Evolutionary conservation across 1,140 invertebrate species (phyloP).

Genomic region (Trachymyrmex cornetzi): DNA sequence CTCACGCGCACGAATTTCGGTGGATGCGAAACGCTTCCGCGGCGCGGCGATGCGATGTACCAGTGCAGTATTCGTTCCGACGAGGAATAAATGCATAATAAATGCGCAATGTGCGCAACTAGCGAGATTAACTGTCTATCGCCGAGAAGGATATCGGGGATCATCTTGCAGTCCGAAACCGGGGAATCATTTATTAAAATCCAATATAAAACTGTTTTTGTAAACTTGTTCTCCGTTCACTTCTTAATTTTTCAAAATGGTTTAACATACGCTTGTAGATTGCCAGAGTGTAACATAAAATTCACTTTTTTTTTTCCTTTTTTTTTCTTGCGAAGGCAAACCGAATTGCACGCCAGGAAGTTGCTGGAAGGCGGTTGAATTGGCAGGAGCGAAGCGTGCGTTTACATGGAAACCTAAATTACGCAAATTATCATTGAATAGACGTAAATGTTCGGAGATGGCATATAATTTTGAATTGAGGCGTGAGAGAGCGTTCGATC

Average conservation of each 20-base stretch:
- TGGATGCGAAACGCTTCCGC: not conserved
- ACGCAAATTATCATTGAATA: conserved; percentile 55
- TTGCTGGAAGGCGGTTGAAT: conserved; percentile 29
- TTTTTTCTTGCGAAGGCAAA: not conserved
- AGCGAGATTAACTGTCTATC: conserved; percentile 52
- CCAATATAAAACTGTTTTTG: conserved; percentile 11
- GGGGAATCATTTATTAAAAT: conserved; percentile 26
- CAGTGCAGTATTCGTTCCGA: not conserved
- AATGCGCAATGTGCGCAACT: conserved; percentile 39
- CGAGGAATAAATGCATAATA: conserved; percentile 54
- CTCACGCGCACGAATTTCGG: conserved; percentile 31
- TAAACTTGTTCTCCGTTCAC: not conserved
- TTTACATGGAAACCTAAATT: conserved; percentile 54
- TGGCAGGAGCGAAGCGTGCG: conserved; percentile 32
- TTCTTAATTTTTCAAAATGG: conserved; percentile 1
- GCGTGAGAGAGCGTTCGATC: not conserved
- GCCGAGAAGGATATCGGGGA: conserved; percentile 5
- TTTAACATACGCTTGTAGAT: conserved; percentile 1
- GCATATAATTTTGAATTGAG: conserved; percentile 42
- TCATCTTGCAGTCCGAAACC: not conserved
- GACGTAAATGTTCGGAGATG: conserved; percentile 34
- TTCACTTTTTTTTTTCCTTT: not conserved
- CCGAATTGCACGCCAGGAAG: conserved; percentile 35
- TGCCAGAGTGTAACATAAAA: conserved; percentile 26
- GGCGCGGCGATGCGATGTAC: not conserved